phyloP scores from a whole-genome alignment of 2,888 invertebrate genomes.

The Papilio elwesi region DNA sequence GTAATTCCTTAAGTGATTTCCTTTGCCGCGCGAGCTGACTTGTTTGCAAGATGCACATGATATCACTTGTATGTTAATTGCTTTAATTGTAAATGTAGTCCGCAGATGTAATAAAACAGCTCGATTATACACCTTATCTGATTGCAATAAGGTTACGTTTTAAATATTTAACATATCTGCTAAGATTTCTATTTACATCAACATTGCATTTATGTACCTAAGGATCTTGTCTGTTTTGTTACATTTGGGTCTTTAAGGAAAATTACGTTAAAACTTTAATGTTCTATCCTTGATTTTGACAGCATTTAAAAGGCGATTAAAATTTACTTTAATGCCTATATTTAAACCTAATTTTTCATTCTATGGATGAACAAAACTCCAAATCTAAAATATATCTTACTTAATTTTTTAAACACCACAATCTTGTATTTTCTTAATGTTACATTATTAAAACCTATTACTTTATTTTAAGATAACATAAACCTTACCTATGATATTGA shows the following conservation, averaged over 20 bases:
- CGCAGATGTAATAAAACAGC: slow-evolving; percentile 1
- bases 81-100: slow-evolving; percentile 33
- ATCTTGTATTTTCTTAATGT: too few species aligned
- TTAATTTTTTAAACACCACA: too few species aligned
- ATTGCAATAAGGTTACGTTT: slow-evolving; percentile 21
- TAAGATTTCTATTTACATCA: slow-evolving; percentile 29
- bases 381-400: neutral
- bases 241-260: neutral
- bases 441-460: neutral
- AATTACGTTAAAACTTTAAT: neutral
- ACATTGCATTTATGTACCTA: slow-evolving; percentile 30
- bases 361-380: neutral
- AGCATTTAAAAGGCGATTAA: neutral
- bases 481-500: slow-evolving; percentile 56
- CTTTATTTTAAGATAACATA: slow-evolving; percentile 39
- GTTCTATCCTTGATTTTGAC: neutral
- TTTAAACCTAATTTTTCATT: too few species aligned
- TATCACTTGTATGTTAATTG: slow-evolving; percentile 33
- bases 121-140: slow-evolving; percentile 20
- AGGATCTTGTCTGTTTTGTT: slow-evolving; percentile 13
- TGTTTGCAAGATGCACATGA: slow-evolving; percentile 31
- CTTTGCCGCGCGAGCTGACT: slow-evolving; percentile 29
- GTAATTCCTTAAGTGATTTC: slow-evolving; percentile 23
- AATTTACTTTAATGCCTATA: too few species aligned
- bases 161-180: slow-evolving; percentile 13